phyloP scores from a whole-genome alignment of 1,140 invertebrate genomes.

The Protaetia brevitarsis region DNA sequence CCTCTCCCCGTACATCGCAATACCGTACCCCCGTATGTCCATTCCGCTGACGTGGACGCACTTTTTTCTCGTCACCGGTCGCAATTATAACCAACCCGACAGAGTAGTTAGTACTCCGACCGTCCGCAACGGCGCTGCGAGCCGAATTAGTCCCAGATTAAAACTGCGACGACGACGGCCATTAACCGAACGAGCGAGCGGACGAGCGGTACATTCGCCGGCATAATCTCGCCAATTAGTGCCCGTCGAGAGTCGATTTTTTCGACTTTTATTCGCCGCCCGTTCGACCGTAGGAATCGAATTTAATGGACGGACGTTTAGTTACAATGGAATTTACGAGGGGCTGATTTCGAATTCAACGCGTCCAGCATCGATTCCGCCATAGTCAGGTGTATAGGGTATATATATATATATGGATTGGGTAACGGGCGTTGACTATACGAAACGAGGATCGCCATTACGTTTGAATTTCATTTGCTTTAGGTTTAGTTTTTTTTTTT shows the following conservation, averaged over 20 bases:
- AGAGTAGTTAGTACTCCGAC: conserved; percentile 38
- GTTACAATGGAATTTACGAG: conserved; percentile 22
- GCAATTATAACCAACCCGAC: conserved; percentile 30
- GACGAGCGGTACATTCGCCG: conserved; percentile 34
- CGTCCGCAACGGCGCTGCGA: conserved; percentile 37
- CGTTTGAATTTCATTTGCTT: conserved; percentile 12
- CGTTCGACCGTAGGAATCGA: background rate
- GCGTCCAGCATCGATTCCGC: background rate
- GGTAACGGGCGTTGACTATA: no score
- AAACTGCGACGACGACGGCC: conserved; percentile 39
- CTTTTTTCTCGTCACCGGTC: no score
- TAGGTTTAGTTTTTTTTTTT: background rate
- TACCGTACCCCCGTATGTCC: no score
- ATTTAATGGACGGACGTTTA: conserved; percentile 23
- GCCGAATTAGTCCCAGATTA: conserved; percentile 44
- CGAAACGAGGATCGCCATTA: background rate
- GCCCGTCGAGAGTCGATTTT: conserved; percentile 19
- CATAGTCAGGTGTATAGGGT: background rate
- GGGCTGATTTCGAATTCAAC: conserved; percentile 18
- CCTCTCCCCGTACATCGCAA: no score
- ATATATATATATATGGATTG: background rate
- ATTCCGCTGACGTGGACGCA: no score
- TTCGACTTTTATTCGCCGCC: background rate
- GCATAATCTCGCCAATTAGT: conserved; percentile 36
- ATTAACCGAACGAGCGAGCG: no score